phyloP scores from a whole-genome alignment of 2,113 vertebrate species.

The Nestor notabilis region DNA sequence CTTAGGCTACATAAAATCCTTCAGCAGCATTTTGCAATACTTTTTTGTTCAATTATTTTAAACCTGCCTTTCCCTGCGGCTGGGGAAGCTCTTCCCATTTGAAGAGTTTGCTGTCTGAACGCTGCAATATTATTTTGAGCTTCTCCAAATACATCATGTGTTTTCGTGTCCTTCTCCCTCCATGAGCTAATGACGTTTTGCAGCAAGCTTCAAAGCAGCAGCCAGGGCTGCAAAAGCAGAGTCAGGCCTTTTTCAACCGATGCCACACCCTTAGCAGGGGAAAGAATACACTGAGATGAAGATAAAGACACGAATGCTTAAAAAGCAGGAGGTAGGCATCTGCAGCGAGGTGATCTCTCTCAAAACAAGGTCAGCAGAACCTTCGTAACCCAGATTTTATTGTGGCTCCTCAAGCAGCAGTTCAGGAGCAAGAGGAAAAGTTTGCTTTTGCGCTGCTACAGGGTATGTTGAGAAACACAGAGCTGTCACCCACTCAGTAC shows the following conservation, averaged over 20 bases:
- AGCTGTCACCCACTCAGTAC: slow-evolving; percentile 68
- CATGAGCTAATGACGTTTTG: not conserved
- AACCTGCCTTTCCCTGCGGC: not conserved
- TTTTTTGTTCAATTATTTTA: not conserved
- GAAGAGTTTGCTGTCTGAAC: not conserved
- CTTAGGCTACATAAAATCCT: not conserved
- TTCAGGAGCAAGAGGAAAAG: not conserved
- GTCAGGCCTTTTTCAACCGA: not conserved
- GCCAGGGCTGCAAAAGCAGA: not conserved
- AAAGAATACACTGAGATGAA: not conserved
- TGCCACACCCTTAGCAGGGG: not conserved
- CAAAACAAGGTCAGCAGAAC: not conserved
- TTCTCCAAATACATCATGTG: not conserved
- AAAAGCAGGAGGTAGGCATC: not conserved
- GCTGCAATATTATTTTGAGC: not conserved
- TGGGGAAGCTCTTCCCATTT: not conserved
- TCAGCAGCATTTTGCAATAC: not conserved
- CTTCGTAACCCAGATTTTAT: not conserved
- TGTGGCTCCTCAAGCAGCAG: not conserved
- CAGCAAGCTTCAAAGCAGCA: not conserved
- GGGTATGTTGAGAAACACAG: slow-evolving; percentile 34
- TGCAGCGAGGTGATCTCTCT: not conserved
- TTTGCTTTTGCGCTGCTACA: not conserved
- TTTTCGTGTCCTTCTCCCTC: not conserved
- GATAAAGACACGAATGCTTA: not conserved